These are phyloP conservation scores for Raja brachyura DNA, from an alignment of 2,113 vertebrate genomes.

Conservation along the genomic window DNA sequence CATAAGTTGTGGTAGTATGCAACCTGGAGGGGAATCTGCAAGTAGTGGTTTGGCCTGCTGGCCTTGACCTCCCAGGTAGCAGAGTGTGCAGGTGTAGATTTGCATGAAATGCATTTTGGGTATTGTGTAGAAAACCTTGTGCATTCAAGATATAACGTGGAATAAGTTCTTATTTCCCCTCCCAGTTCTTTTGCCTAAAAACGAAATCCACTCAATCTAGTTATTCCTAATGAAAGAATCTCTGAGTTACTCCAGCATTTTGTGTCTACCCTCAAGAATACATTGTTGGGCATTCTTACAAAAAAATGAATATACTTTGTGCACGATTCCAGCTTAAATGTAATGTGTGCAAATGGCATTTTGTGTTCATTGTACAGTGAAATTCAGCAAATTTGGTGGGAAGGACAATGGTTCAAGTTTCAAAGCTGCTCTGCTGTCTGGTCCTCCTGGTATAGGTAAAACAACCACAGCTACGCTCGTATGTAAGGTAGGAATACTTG, in stretches of 20 bases:
- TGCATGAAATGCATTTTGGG: too few relatives aligned
- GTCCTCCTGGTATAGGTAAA: constrained; percentile 91
- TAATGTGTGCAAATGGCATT: background rate
- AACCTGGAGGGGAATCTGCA: too few relatives aligned
- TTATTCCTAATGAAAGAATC: background rate
- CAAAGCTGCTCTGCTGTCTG: constrained; percentile 91
- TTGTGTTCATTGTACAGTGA: constrained; percentile 45
- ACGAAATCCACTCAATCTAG: background rate
- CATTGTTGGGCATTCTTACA: background rate
- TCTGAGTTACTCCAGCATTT: too few relatives aligned
- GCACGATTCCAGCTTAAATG: background rate
- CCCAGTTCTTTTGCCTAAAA: background rate
- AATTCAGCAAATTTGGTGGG: constrained; percentile 64
- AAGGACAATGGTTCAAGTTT: constrained; percentile 75
- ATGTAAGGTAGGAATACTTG: constrained; percentile 71
- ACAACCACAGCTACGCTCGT: constrained; percentile 91
- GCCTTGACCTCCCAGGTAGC: too few relatives aligned
- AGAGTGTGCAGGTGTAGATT: too few relatives aligned
- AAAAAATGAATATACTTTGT: background rate
- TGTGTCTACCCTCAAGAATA: background rate
- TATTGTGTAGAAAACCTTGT: too few relatives aligned
- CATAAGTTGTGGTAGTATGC: too few relatives aligned
- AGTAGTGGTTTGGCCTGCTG: too few relatives aligned
- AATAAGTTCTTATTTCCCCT: background rate
- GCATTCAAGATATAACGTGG: too few relatives aligned